phyloP scores from a whole-genome alignment of 2,113 vertebrate genomes.

The Scartelaos histophorus region DNA sequence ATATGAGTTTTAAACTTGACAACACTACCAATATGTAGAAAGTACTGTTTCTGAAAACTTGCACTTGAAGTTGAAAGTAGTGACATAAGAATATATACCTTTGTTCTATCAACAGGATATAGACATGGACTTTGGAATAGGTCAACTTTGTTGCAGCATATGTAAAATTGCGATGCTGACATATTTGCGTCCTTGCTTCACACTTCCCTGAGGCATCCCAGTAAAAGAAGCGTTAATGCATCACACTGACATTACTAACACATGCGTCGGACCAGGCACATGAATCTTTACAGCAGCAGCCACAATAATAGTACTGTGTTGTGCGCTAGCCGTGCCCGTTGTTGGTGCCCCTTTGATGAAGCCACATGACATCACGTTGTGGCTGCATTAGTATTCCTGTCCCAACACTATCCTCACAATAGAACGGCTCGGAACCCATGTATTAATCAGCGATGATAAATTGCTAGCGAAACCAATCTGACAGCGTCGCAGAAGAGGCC shows the following conservation, averaged over 20 bases:
- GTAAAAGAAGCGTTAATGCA: conserved; percentile 43
- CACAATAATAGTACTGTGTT: conserved; percentile 26
- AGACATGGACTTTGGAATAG: neutral
- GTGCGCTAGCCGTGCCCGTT: conserved; percentile 8
- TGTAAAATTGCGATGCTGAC: conserved; percentile 10
- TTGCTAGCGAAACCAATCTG: conserved; percentile 33
- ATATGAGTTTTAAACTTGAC: too few relatives aligned
- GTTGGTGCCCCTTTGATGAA: conserved; percentile 34
- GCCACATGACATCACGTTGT: neutral
- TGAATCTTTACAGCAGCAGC: conserved; percentile 12
- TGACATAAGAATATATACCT: neutral
- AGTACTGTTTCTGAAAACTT: neutral
- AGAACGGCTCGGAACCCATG: conserved; percentile 23
- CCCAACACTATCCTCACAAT: conserved; percentile 25
- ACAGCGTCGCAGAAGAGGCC: conserved; percentile 42
- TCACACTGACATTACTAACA: conserved; percentile 24
- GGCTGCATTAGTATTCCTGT: conserved; percentile 47
- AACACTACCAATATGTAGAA: neutral
- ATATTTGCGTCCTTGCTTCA: conserved; percentile 39
- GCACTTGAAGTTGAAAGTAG: neutral
- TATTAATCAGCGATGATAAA: conserved; percentile 50
- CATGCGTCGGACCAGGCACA: conserved; percentile 17
- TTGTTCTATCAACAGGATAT: neutral
- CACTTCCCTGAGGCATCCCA: conserved; percentile 30
- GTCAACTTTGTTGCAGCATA: neutral